Evolutionary conservation across 2,113 vertebrate species (phyloP), one percentile per base, ranked within the genome.

Genomic region (Turnix velox): DNA sequence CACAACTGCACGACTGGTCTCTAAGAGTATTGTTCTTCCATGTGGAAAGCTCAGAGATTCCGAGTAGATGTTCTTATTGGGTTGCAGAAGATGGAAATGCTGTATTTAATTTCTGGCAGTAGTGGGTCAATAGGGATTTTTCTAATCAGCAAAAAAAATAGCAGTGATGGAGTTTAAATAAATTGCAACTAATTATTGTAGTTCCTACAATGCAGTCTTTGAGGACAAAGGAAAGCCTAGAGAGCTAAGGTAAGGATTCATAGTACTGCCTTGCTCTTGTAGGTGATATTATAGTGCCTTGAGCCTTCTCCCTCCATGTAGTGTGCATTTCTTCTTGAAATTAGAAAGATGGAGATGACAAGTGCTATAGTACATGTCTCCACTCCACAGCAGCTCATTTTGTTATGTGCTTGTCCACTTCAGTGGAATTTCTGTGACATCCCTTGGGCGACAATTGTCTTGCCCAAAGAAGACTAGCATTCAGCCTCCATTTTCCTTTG

Each of bases 1-100:
- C 83, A 72, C 10, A 30, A 73, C 76, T 0, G 1, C 68, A 63
- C 3, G 0, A 57, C 69, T 84, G 83, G 48, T 86, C 61, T 87
- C 25, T 75, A 22, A 52, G 52, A 69, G 13, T 88, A 49, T 88
- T 92, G 52, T 95, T 95, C 76, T 93, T 96, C 90, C 88, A 78
- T 0, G 0, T 88, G 84, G 86, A 86, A 94, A 87, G 42, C 57
- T 57, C 48, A 46, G 69, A 81, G 80, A 57, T 84, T 92, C 80
- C 80, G 87, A 43, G 46, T 72, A 73, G 45, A 54, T 0, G 2
- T 67, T 85, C 81, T 82, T 83, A 12, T 31, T 77, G 68, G 72
- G 17, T 20, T 86, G 35, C 72, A 77, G 58, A 58, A 66, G 51
- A 19, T 75, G 35, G 46, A 80, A 83, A 54, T 83, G 51, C 83